phyloP scores from a whole-genome alignment of 2,888 invertebrate species.

The Ormia ochracea region DNA sequence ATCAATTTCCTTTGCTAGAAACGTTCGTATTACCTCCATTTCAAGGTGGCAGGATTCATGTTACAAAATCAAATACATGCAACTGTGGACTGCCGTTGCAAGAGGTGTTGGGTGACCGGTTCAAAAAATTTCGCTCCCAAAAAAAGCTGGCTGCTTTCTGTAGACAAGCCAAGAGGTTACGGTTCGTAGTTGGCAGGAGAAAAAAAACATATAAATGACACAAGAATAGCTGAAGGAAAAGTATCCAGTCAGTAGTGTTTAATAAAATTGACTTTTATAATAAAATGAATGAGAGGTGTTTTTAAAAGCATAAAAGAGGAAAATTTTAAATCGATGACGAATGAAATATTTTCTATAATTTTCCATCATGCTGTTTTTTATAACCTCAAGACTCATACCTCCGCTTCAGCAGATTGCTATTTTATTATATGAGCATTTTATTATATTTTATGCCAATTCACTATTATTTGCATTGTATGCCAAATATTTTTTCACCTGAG shows the following conservation, averaged over 20 bases:
- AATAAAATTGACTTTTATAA: background rate
- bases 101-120: background rate
- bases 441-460: conserved; percentile 56
- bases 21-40: background rate
- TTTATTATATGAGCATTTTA: conserved; percentile 40
- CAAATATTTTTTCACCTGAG: conserved; percentile 54
- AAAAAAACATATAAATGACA: background rate
- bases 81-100: background rate
- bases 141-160: background rate
- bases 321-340: conserved; percentile 32
- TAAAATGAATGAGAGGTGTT: background rate
- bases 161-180: background rate
- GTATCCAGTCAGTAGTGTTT: background rate
- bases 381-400: background rate
- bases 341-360: conserved; percentile 49
- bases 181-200: background rate
- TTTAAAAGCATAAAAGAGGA: background rate
- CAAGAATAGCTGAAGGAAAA: background rate
- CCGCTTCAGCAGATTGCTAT: conserved; percentile 2
- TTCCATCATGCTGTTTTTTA: conserved; percentile 16
- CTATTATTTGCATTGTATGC: conserved; percentile 56
- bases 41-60: background rate
- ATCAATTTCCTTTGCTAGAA: conserved; percentile 29
- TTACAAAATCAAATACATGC: conserved; percentile 16
- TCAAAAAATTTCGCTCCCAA: too few species aligned